Evolutionary conservation across 2,113 vertebrate species (phyloP).

Genomic region (Isichthys henryi): DNA sequence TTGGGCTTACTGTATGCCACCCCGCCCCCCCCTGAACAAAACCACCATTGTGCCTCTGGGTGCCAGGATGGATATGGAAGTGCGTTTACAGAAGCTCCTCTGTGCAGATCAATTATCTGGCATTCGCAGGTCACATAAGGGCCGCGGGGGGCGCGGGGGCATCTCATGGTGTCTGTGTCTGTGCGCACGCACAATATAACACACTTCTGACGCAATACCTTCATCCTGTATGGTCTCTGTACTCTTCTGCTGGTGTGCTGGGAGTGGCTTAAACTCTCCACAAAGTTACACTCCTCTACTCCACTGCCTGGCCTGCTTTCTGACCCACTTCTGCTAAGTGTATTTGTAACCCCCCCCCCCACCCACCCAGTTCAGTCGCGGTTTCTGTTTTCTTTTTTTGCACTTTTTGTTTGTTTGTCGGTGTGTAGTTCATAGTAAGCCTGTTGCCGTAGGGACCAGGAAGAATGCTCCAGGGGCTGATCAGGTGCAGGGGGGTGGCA

Average conservation of each 20-base stretch:
- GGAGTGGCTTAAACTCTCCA: background rate
- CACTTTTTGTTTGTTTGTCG: background rate
- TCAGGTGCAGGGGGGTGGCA: background rate
- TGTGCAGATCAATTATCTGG: slow-evolving; percentile 40
- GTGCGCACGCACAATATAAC: background rate
- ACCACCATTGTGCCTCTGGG: slow-evolving; percentile 38
- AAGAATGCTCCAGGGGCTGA: background rate
- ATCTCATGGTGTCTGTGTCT: background rate
- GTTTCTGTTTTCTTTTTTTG: background rate
- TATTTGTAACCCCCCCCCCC: background rate
- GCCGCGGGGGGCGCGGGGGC: slow-evolving; percentile 7
- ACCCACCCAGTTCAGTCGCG: background rate
- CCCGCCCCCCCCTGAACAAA: slow-evolving; percentile 17
- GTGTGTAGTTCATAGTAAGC: background rate
- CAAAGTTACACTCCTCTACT: background rate
- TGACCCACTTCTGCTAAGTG: background rate
- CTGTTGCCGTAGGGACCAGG: background rate
- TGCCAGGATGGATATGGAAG: slow-evolving; percentile 45
- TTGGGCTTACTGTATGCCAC: background rate
- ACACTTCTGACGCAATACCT: background rate
- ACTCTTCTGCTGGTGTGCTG: background rate
- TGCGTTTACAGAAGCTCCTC: slow-evolving; percentile 42
- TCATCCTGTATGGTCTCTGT: background rate
- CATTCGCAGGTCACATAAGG: slow-evolving; percentile 38
- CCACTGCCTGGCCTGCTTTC: background rate